phyloP scores from a whole-genome alignment of 92 coral and sea anemone species.

The Palythoa grandis region DNA sequence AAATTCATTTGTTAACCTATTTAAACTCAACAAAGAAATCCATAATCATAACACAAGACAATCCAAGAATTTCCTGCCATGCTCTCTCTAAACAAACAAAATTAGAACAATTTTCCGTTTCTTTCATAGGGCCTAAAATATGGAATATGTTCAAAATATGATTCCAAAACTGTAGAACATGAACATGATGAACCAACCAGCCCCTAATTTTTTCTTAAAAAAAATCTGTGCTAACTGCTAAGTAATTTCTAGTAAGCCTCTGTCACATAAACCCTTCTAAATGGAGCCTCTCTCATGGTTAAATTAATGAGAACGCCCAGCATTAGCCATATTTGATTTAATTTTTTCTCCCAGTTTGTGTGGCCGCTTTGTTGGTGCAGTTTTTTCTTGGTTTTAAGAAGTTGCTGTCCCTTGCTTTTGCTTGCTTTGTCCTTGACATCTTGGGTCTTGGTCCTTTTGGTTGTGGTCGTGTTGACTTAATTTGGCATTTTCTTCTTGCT shows the following conservation, averaged over 20 bases:
- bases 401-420: neutral
- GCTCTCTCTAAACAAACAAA: neutral
- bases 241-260: conserved; percentile 30
- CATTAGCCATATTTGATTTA: conserved; percentile 12
- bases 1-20: neutral
- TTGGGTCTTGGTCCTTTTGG: conserved; percentile 13
- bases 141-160: conserved; percentile 1
- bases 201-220: no score
- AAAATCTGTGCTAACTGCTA: neutral
- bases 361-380: neutral
- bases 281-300: conserved; percentile 1
- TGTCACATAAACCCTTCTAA: conserved; percentile 20
- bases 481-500: neutral
- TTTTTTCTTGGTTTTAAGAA: conserved; percentile 1
- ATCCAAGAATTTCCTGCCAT: neutral
- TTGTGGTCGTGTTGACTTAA: neutral
- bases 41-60: neutral
- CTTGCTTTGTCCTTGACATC: neutral
- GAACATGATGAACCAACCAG: neutral
- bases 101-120: neutral
- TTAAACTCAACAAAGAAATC: neutral
- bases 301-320: conserved; percentile 11
- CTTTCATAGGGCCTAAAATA: neutral
- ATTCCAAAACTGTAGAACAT: neutral
- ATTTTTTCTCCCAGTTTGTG: conserved; percentile 7